A percentile compares a stretch with the other conserved stretches of the same genome.
These are phyloP conservation scores for Corydoras maculifer DNA, from an alignment of 2,113 vertebrate species.

Conservation along the genomic window DNA sequence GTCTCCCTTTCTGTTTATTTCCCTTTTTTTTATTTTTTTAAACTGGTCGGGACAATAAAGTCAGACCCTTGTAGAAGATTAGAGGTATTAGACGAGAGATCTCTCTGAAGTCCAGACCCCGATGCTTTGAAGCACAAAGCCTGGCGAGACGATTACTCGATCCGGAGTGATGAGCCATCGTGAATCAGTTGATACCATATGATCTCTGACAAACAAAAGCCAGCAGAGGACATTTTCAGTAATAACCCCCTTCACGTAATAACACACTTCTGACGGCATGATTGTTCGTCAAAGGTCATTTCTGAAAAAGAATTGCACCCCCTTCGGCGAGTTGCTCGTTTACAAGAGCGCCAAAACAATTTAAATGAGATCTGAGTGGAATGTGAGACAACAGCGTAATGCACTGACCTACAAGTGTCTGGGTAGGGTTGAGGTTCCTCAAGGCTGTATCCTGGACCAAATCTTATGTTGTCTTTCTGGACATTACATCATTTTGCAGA, in stretches of 20 bases:
- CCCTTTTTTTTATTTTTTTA: conserved; percentile 20
- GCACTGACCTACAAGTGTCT: conserved; percentile 12
- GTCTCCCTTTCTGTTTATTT: background rate
- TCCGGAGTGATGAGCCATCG: conserved; percentile 16
- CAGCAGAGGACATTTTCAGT: conserved; percentile 13
- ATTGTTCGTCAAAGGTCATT: conserved; percentile 26
- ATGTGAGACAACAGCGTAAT: conserved; percentile 15
- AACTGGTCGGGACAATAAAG: conserved; percentile 25
- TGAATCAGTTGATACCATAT: conserved; percentile 24
- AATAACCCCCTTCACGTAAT: conserved; percentile 25
- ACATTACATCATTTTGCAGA: background rate
- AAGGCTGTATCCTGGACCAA: background rate
- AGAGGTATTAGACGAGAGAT: conserved; percentile 23
- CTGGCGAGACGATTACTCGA: conserved; percentile 22
- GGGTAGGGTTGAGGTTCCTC: conserved; percentile 1
- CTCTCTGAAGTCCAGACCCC: conserved; percentile 30
- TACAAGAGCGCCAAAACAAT: conserved; percentile 9
- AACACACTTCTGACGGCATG: conserved; percentile 23
- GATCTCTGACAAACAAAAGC: conserved; percentile 30
- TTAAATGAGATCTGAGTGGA: conserved; percentile 3
- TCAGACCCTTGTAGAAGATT: conserved; percentile 28
- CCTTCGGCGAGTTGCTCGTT: conserved; percentile 3
- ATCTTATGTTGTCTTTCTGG: background rate
- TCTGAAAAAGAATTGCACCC: conserved; percentile 15
- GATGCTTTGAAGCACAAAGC: conserved; percentile 31